phyloP scores from a whole-genome alignment of 2,797 vertebrate genomes.

The Darevskia nairensis region DNA sequence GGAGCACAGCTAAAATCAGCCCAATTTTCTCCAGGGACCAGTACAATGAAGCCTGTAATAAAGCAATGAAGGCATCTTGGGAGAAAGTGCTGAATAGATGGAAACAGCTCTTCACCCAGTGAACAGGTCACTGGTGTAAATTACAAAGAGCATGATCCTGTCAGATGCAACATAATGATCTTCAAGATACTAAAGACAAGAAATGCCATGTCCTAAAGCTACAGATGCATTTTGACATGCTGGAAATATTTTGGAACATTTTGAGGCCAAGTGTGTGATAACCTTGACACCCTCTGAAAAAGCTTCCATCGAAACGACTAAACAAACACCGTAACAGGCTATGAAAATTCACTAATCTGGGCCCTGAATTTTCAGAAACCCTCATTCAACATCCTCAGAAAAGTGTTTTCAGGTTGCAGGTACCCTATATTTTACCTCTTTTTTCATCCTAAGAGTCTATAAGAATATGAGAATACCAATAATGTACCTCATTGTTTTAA shows the following conservation, averaged over 20 bases:
- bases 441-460: neutral
- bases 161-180: conserved; percentile 27
- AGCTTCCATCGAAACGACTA: neutral
- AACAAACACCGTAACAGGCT: conserved; percentile 20
- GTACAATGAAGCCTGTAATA: conserved; percentile 15
- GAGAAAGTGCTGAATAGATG: neutral
- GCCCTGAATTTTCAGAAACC: neutral
- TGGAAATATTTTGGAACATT: conserved; percentile 38
- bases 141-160: conserved; percentile 8
- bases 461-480: neutral
- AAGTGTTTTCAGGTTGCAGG: neutral
- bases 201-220: conserved; percentile 29
- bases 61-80: conserved; percentile 14
- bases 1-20: neutral
- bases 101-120: conserved; percentile 37
- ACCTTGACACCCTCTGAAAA: conserved; percentile 10
- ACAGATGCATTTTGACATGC: conserved; percentile 23
- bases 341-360: conserved; percentile 9
- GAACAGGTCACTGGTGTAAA: conserved; percentile 36
- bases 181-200: conserved; percentile 32
- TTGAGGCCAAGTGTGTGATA: conserved; percentile 15
- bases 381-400: neutral
- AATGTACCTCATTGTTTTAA: neutral
- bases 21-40: conserved; percentile 9
- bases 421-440: neutral